Evolutionary conservation across 2,113 vertebrate genomes (phyloP).

Genomic region (Platysternon megacephalum): DNA sequence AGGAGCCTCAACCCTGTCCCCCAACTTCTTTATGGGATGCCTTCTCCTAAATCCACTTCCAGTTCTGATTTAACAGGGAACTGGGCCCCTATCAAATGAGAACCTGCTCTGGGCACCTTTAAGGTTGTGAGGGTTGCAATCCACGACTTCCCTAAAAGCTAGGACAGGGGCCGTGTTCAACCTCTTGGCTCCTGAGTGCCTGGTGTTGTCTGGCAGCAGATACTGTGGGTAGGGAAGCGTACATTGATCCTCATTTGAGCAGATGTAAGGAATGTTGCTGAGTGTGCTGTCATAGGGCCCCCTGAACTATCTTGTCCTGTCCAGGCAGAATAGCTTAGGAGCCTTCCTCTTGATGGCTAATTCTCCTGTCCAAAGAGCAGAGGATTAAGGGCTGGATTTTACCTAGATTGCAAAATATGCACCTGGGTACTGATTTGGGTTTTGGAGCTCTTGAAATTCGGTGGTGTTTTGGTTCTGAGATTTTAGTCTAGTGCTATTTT

Average conservation of each 20-base stretch:
- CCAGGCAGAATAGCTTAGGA: background rate
- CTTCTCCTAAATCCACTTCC: background rate
- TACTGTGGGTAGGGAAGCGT: background rate
- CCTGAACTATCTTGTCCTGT: background rate
- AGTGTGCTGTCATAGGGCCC: background rate
- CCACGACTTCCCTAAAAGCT: background rate
- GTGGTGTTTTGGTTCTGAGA: background rate
- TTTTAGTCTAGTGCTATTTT: background rate
- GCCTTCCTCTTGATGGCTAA: background rate
- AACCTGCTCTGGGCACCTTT: background rate
- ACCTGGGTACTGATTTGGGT: background rate
- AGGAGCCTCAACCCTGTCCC: background rate
- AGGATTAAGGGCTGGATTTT: background rate
- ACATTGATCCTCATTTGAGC: background rate
- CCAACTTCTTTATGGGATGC: background rate
- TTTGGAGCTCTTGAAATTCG: background rate
- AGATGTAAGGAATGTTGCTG: background rate
- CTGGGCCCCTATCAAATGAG: background rate
- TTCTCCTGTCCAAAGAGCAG: background rate
- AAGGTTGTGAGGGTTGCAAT: background rate
- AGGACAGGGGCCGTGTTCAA: background rate
- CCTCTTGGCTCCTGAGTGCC: background rate
- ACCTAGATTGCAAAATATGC: background rate
- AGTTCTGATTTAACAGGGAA: background rate
- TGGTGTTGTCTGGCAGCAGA: background rate